Evolutionary conservation across 2,888 invertebrate species (phyloP).

Genomic region (Abrostola triplasia): DNA sequence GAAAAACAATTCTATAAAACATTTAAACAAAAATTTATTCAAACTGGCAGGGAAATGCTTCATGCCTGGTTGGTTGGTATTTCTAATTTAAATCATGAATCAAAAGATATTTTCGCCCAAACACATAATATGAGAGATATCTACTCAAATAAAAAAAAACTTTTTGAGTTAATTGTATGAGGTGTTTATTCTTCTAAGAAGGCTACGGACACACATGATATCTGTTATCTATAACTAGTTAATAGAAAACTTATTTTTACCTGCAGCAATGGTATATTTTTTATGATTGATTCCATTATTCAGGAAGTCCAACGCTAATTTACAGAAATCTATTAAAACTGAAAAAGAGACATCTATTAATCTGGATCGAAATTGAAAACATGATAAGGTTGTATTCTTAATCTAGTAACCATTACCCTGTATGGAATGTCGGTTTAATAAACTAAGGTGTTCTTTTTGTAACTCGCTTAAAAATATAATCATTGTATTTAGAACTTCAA

Average conservation of each 20-base stretch:
- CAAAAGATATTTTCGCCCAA: too few relatives aligned
- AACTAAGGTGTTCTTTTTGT: constrained; percentile 79
- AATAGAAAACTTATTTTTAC: constrained; percentile 66
- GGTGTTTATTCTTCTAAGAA: too few relatives aligned
- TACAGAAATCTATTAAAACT: constrained; percentile 92
- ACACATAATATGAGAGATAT: too few relatives aligned
- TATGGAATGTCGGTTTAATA: constrained; percentile 75
- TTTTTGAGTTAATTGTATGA: too few relatives aligned
- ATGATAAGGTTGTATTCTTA: constrained; percentile 7
- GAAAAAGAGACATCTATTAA: constrained; percentile 61
- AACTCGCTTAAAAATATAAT: constrained; percentile 83
- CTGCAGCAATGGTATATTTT: constrained; percentile 89
- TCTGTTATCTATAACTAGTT: neutral
- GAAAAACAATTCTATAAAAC: too few relatives aligned
- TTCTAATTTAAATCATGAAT: too few relatives aligned
- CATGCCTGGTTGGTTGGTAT: too few relatives aligned
- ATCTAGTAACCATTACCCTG: constrained; percentile 67
- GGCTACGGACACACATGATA: too few relatives aligned
- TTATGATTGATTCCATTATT: constrained; percentile 90
- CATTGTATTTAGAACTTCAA: constrained; percentile 64
- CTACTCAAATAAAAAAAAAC: too few relatives aligned
- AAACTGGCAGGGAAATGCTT: too few relatives aligned
- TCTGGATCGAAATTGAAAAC: neutral
- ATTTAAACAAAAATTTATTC: too few relatives aligned
- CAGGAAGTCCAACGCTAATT: constrained; percentile 90